These are phyloP conservation scores for Phyllotreta striolata DNA, from an alignment of 2,888 invertebrate genomes.

Conservation along the genomic window DNA sequence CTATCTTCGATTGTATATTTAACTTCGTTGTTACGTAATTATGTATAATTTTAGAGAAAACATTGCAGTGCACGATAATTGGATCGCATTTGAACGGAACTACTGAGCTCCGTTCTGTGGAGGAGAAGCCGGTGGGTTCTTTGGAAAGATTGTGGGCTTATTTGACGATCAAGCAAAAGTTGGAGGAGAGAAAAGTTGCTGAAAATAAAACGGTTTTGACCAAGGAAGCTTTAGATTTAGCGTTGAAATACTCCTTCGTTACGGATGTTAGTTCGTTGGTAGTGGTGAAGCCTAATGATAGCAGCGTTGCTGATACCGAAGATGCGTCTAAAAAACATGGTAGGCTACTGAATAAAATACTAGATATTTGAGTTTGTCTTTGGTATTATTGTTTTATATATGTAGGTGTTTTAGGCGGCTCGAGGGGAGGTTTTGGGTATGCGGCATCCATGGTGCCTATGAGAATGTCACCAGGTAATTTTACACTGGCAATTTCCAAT, in stretches of 20 bases:
- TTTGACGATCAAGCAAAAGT: slow-evolving; percentile 68
- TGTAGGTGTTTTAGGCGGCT: too few relatives aligned
- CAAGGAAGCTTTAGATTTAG: slow-evolving; percentile 65
- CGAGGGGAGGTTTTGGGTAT: too few relatives aligned
- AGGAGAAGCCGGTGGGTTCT: slow-evolving; percentile 44
- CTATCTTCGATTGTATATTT: not conserved
- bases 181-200: slow-evolving; percentile 59
- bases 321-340: slow-evolving; percentile 33
- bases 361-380: too few relatives aligned
- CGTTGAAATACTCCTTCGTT: slow-evolving; percentile 67
- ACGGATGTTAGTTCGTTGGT: slow-evolving; percentile 73
- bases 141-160: slow-evolving; percentile 68
- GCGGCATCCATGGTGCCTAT: too few relatives aligned
- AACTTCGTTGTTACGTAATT: too few relatives aligned
- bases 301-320: slow-evolving; percentile 40
- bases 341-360: too few relatives aligned
- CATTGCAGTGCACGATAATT: slow-evolving; percentile 1
- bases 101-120: slow-evolving; percentile 36
- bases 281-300: slow-evolving; percentile 69
- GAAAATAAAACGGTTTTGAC: slow-evolving; percentile 52
- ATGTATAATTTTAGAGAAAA: slow-evolving; percentile 7
- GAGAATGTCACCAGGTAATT: too few relatives aligned
- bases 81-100: not conserved
- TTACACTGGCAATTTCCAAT: too few relatives aligned
- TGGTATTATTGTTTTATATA: too few relatives aligned